These are phyloP conservation scores for Thaumetopoea pityocampa DNA, from an alignment of 1,140 invertebrate species.

Conservation along the genomic window DNA sequence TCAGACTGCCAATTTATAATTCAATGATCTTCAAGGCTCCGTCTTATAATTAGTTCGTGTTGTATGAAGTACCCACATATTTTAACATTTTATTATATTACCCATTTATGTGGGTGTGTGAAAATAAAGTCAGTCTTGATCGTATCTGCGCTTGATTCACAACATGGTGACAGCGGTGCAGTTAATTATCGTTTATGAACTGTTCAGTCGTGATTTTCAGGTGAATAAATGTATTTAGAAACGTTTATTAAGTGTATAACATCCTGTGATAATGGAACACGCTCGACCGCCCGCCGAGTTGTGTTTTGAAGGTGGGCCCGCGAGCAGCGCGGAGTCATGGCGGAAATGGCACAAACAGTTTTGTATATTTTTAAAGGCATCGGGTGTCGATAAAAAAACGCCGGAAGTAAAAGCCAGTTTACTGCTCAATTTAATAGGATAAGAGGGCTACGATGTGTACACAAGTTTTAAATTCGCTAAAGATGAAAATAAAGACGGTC, in stretches of 20 bases:
- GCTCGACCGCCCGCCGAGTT: constrained; percentile 19
- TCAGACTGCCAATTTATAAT: no score
- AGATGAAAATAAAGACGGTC: constrained; percentile 10
- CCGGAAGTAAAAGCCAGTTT: constrained; percentile 16
- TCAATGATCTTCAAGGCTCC: no score
- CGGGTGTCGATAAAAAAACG: constrained; percentile 17
- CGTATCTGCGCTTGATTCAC: neutral
- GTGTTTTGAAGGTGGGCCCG: constrained; percentile 13
- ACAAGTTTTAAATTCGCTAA: constrained; percentile 8
- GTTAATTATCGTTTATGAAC: no score
- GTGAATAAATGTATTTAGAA: no score
- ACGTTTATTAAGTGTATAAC: no score
- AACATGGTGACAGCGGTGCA: constrained; percentile 7
- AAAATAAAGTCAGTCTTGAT: neutral
- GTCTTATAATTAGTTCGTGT: no score
- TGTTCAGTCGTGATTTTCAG: no score
- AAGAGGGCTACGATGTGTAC: constrained; percentile 13
- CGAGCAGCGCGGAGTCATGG: constrained; percentile 12
- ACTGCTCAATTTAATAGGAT: constrained; percentile 12
- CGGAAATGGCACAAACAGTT: constrained; percentile 22
- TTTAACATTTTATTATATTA: no score
- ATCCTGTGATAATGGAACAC: constrained; percentile 19
- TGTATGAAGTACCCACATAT: no score
- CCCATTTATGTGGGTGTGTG: no score
- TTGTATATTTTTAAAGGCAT: constrained; percentile 19